phyloP scores from a whole-genome alignment of 2,797 vertebrate species.

The Brachyalestes nurse region DNA sequence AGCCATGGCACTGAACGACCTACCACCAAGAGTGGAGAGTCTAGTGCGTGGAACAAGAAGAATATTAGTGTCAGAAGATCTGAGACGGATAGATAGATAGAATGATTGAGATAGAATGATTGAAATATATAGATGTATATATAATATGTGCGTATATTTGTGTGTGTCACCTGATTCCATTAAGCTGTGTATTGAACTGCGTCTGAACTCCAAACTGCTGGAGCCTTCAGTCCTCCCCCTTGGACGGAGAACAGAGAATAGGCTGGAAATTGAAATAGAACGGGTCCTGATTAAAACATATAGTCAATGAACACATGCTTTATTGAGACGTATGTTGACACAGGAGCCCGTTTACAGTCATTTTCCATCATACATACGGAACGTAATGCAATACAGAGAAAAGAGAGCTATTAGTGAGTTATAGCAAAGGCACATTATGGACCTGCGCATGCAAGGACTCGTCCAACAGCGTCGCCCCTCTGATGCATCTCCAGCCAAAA shows the following conservation, averaged over 20 bases:
- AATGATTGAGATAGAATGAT: too few species aligned
- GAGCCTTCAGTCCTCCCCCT: conserved; percentile 36
- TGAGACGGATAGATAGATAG: too few species aligned
- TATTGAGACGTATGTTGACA: conserved; percentile 42
- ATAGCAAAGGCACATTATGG: conserved; percentile 16
- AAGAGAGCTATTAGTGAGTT: conserved; percentile 12
- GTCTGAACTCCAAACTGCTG: conserved; percentile 45
- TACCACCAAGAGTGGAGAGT: too few species aligned
- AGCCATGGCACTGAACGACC: too few species aligned
- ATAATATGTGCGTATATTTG: conserved; percentile 8
- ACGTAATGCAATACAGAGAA: conserved; percentile 39
- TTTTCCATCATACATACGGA: conserved; percentile 17
- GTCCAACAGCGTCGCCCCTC: conserved; percentile 17
- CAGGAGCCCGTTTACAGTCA: conserved; percentile 33
- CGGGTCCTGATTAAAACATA: conserved; percentile 48
- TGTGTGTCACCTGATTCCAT: conserved; percentile 43
- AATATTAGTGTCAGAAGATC: too few species aligned
- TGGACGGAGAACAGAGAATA: conserved; percentile 17
- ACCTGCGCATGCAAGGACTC: conserved; percentile 8
- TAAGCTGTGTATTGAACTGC: conserved; percentile 44
- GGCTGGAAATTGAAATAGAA: conserved; percentile 36
- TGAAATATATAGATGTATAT: too few species aligned
- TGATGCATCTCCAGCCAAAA: neutral
- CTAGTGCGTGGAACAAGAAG: too few species aligned
- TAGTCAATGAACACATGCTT: conserved; percentile 50